A percentile compares a stretch with the other conserved stretches of the same genome.
Evolutionary conservation across 2,797 vertebrate genomes (phyloP).

Genomic region (Sebastes minor): DNA sequence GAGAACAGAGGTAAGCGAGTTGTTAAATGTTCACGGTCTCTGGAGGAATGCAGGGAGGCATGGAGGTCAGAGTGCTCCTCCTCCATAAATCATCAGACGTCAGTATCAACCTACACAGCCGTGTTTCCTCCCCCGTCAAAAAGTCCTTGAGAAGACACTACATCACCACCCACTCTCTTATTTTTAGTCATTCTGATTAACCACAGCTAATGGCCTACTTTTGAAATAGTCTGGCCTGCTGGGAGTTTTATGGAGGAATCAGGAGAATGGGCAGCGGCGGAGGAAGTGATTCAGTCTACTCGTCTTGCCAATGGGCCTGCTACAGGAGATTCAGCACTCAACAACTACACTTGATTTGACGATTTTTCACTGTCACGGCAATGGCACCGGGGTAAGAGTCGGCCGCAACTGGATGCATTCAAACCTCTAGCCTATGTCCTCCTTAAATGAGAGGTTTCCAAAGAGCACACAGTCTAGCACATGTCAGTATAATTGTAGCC

Average conservation of each 20-base stretch:
- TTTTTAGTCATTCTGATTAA: constrained; percentile 47
- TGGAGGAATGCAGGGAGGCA: background rate
- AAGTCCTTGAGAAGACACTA: constrained; percentile 30
- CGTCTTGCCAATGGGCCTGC: constrained; percentile 6
- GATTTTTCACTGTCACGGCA: constrained; percentile 46
- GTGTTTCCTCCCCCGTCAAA: constrained; percentile 29
- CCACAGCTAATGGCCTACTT: constrained; percentile 34
- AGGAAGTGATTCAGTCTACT: constrained; percentile 35
- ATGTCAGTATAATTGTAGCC: constrained; percentile 76
- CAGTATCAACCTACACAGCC: constrained; percentile 7
- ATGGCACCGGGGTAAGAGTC: constrained; percentile 28
- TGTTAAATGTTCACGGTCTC: constrained; percentile 19
- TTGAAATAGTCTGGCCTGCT: constrained; percentile 28
- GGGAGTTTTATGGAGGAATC: constrained; percentile 42
- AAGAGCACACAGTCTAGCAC: constrained; percentile 67
- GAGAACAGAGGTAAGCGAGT: background rate
- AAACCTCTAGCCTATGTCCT: constrained; percentile 47
- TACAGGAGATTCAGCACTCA: constrained; percentile 21
- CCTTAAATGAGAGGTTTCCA: constrained; percentile 71
- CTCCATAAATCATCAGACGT: constrained; percentile 23
- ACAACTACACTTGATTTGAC: constrained; percentile 48
- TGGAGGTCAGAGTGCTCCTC: constrained; percentile 19
- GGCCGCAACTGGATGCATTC: constrained; percentile 41
- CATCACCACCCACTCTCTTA: constrained; percentile 22
- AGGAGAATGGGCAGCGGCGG: constrained; percentile 22